A percentile compares a stretch with the other conserved stretches of the same genome.
phyloP scores from a whole-genome alignment of 2,888 invertebrate genomes.

The Cryptophagus acutangulus region DNA sequence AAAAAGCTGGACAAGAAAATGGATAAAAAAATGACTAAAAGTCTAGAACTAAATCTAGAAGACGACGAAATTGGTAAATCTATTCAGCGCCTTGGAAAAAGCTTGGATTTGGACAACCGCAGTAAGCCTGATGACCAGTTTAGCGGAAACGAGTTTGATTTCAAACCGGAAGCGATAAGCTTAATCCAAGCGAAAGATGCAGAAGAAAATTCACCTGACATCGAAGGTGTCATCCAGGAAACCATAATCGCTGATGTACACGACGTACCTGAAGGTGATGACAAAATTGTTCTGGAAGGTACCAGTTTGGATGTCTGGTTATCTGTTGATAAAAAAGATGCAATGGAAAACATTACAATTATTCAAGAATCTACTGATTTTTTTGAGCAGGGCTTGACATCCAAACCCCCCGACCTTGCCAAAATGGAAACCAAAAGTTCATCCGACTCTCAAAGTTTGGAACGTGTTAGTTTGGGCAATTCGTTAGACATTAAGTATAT shows the following conservation, averaged over 20 bases:
- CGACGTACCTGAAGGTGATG: conserved; percentile 31
- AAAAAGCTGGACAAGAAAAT: conserved; percentile 60
- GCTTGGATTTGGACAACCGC: conserved; percentile 44
- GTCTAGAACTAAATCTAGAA: conserved; percentile 60
- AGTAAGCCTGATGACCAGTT: conserved; percentile 34
- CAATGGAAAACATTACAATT: conserved; percentile 43
- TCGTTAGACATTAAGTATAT: conserved; percentile 47
- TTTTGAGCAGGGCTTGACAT: conserved; percentile 43
- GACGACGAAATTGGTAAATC: conserved; percentile 34
- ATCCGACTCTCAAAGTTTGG: conserved; percentile 45
- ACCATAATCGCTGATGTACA: conserved; percentile 34
- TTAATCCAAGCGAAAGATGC: conserved; percentile 27
- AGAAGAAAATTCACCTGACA: conserved; percentile 39
- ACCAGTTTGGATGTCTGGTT: conserved; percentile 49
- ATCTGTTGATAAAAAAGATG: conserved; percentile 44
- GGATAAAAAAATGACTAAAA: conserved; percentile 54
- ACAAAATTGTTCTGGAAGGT: conserved; percentile 45
- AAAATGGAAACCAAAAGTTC: conserved; percentile 45
- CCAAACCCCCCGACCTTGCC: conserved; percentile 45
- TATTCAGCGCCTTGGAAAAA: conserved; percentile 45
- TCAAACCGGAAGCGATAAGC: conserved; percentile 37
- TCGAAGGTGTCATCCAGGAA: conserved; percentile 30
- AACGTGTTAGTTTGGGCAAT: conserved; percentile 44
- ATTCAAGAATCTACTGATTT: conserved; percentile 45
- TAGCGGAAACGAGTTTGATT: conserved; percentile 40